These are phyloP conservation scores for Zaprionus lineosus DNA, from an alignment of 2,888 invertebrate genomes.

Conservation along the genomic window DNA sequence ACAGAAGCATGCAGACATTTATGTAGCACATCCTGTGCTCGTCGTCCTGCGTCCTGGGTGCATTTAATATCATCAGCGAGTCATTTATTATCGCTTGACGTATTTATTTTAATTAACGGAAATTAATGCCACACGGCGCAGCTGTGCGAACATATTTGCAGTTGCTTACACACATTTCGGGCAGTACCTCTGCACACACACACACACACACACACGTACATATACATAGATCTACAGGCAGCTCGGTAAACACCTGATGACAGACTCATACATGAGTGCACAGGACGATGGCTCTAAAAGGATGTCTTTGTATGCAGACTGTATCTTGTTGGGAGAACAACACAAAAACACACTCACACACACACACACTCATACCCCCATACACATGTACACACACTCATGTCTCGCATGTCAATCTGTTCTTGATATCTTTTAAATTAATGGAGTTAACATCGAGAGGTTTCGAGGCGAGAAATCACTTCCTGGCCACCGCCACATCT, in stretches of 20 bases:
- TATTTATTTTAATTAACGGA: constrained; percentile 78
- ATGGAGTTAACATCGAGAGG: constrained; percentile 57
- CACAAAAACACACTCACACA: constrained; percentile 13
- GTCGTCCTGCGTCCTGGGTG: constrained; percentile 25
- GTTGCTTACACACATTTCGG: constrained; percentile 62
- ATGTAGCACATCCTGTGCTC: neutral
- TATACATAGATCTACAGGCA: too few relatives aligned
- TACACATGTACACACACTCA: constrained; percentile 1
- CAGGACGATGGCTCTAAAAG: constrained; percentile 48
- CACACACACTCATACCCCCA: constrained; percentile 8
- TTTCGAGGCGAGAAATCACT: constrained; percentile 4
- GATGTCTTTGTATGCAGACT: constrained; percentile 24
- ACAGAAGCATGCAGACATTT: too few relatives aligned
- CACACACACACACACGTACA: too few relatives aligned
- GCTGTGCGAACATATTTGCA: constrained; percentile 69
- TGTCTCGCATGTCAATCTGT: constrained; percentile 59
- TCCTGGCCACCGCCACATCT: too few relatives aligned
- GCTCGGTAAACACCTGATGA: constrained; percentile 39
- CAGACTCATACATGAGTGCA: constrained; percentile 56
- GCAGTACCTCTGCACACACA: too few relatives aligned
- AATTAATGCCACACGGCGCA: constrained; percentile 75
- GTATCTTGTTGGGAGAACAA: constrained; percentile 22
- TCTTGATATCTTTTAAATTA: constrained; percentile 64
- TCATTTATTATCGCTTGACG: constrained; percentile 78
- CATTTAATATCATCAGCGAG: constrained; percentile 69